Evolutionary conservation across 2,797 vertebrate species (phyloP).

Genomic region (Hydrophis major): DNA sequence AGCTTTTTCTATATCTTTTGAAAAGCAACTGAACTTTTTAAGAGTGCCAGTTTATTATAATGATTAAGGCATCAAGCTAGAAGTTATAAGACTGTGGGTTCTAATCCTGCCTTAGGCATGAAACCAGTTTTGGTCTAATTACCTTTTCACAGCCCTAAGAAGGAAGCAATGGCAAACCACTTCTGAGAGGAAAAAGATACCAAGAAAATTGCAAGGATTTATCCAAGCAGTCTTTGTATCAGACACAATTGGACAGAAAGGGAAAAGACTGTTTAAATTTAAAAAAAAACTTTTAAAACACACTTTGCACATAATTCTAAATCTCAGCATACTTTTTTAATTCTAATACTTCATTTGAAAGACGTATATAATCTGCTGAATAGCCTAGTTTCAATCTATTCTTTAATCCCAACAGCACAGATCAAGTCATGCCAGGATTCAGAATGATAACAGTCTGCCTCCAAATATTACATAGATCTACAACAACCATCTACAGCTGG

Average conservation of each 20-base stretch:
- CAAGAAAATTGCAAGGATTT: background rate
- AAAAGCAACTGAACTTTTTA: background rate
- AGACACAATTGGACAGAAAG: background rate
- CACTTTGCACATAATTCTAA: background rate
- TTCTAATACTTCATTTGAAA: background rate
- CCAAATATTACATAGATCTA: too few relatives aligned
- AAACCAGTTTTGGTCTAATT: background rate
- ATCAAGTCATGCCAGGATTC: background rate
- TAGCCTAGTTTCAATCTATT: background rate
- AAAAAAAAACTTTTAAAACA: background rate
- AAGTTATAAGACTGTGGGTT: background rate
- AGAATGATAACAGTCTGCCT: background rate
- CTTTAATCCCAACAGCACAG: background rate
- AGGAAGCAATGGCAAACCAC: background rate
- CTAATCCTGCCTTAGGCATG: background rate
- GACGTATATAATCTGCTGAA: background rate
- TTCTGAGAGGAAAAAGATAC: background rate
- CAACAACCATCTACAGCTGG: too few relatives aligned
- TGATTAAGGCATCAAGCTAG: background rate
- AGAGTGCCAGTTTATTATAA: background rate
- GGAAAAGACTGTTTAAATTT: background rate
- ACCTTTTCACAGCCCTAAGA: background rate
- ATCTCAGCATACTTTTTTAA: background rate
- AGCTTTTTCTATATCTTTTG: background rate
- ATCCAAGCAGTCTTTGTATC: background rate